Evolutionary conservation across 2,797 vertebrate species (phyloP), one percentile per base, ranked within the genome.

Genomic region (Prionace glauca): DNA sequence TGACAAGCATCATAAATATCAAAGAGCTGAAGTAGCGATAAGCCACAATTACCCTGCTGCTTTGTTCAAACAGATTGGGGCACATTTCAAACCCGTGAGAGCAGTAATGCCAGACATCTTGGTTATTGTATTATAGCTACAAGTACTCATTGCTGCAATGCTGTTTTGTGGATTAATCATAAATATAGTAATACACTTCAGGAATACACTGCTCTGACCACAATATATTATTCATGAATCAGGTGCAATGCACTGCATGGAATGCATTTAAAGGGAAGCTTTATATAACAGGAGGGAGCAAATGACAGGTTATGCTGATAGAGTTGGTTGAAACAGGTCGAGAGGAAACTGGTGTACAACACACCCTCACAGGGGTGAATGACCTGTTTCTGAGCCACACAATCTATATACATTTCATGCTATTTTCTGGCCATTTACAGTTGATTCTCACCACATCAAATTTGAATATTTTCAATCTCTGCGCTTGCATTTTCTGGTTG

Each of bases 131-230:
- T 77, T 32, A 60, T 74, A 18, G 41, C 3, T 72, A 56, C 65
- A 94, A 74, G 41, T 74, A 94, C 29, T 94, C 45, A 56, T 94
- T 72, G 36, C 45, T 74, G 45, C 74, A 94, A 72, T 95, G 77
- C 41, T 95, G 45, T 56, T 95, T 95, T 32, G 93, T n/a, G 26
- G 41, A 77, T 95, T 77, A 41, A 92, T 62, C 65, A 36, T 69
- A 62, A 92, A 67, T 92, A 92, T 24, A 24, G 36, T 69, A 24
- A 24, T 22, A 7, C 79, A 45, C 18, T 67, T 36, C 67, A n/a
- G 62, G 50, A n/a, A 22, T 92, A 41, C 41, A 69, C 20, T 95
- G 69, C 56, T 26, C 72, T 41, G 20, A 36, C 69, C 36, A 50
- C 36, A 94, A 72, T 94, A n/a, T 4, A 90, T 90, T 62, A 90